phyloP scores from a whole-genome alignment of 1,140 invertebrate species.

The Apocrypta bakeri region DNA sequence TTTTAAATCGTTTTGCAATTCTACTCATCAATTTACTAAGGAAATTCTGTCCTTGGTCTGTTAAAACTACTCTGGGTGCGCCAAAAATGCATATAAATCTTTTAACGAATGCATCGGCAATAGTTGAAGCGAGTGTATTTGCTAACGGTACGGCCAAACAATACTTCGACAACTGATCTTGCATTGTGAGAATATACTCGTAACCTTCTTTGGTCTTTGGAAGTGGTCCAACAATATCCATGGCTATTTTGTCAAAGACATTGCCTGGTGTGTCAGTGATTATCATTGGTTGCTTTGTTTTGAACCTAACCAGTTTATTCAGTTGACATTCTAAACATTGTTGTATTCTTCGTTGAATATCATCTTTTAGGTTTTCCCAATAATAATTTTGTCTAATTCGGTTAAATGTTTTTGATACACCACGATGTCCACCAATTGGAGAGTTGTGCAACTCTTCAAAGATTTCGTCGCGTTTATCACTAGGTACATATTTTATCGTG shows the following conservation, averaged over 20 bases:
- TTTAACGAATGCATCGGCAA: conserved; percentile 5
- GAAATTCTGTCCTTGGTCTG: conserved; percentile 9
- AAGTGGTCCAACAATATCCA: background rate
- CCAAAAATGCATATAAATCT: conserved; percentile 46
- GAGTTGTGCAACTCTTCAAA: background rate
- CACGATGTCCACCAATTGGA: background rate
- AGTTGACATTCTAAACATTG: conserved; percentile 32
- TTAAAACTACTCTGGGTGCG: background rate
- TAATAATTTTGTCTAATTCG: background rate
- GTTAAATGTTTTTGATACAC: background rate
- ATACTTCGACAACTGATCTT: conserved; percentile 50
- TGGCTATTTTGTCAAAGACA: background rate
- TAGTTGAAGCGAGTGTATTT: background rate
- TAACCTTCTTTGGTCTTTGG: background rate
- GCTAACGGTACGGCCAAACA: conserved; percentile 11
- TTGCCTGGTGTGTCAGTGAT: background rate
- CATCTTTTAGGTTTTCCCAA: conserved; percentile 15
- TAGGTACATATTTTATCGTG: background rate
- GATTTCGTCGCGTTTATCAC: background rate
- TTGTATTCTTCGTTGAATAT: conserved; percentile 2
- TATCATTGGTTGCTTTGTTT: conserved; percentile 33
- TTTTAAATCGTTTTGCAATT: background rate
- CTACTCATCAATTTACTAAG: background rate
- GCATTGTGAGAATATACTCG: conserved; percentile 6
- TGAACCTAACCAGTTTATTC: conserved; percentile 11